Evolutionary conservation across 2,797 vertebrate genomes (phyloP), one percentile per base, ranked within the genome.

Genomic region (Tolypeutes matacus): DNA sequence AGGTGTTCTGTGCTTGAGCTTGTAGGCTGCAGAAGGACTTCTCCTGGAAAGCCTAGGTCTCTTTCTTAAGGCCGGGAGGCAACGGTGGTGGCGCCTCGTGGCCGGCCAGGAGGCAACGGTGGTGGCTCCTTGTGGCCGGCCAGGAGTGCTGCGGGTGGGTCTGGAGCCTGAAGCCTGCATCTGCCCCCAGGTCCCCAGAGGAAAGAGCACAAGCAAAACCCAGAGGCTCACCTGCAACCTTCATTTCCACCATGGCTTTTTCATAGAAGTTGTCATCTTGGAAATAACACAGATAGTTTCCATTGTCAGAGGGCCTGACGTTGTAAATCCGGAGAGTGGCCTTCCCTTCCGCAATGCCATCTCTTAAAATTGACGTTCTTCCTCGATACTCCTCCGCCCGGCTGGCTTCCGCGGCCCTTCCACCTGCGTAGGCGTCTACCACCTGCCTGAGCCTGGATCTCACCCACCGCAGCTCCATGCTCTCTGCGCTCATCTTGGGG

Each of bases 251-350:
- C 15, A 11, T n/a, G 10, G 88, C 78, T 29, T 86, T 83, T 39
- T 58, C 69, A 18, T 29, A 14, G 69, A 86, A 39, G 8, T 53
- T 3, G 1, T 14, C 53, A 11, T 64, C 65, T 49, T 93, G 69
- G 78, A 95, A 83, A 60, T 83, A 94, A 60, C 93, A 96, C 12
- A 46, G 21, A 42, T 94, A 95, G n/a, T 42, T 64, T 75, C 95
- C 91, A 20, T 3, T 60, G 76, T 95, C 91, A 17, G 69, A 91
- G 34, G 7, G 53, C 60, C 42, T 91, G 88, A 92, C 1, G 0
- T 67, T n/a, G 23, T 20, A 46, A 36, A 95, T 91, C 31, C 2
- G 29, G 20, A 94, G 56, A 13, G 42, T 27, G 34, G 73, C 49
- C 56, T 69, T 94, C n/a, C 95, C 86, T 34, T 9, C 46, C 15